Evolutionary conservation across 2,113 vertebrate species (phyloP), one percentile per base, ranked within the genome.

Genomic region (Ictalurus furcatus): DNA sequence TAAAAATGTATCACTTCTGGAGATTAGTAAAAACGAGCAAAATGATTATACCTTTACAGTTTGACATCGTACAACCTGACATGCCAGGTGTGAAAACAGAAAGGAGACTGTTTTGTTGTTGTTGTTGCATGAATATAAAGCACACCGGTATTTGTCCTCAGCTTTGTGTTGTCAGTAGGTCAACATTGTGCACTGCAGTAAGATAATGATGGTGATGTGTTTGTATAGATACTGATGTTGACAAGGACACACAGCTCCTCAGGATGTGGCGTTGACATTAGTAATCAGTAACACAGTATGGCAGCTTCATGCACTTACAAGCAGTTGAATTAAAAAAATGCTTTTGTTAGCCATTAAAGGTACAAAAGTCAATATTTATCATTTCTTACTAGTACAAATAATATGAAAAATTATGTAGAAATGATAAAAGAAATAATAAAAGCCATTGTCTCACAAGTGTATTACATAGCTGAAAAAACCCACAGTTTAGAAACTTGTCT

Each of bases 141-240:
- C 58, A n/a, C 30, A 58, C 52, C 13, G 4, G 21, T 30, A 21
- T 85, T 67, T 30, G 21, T 85, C 44, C 2, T 34, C 44, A n/a
- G 44, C 23, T 73, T 30, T 58, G 52, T 74, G 40, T 25, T 87
- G 23, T 40, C 34, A 71, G 63, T 23, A 13, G 14, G 40, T 67
- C 40, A 65, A 80, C n/a, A 30, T 28, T 34, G 78, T 30, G 44
- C 59, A 30, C 25, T 78, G 69, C 73, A 87, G 85, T 40, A 48
- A 65, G 61, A 54, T 81, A 79, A 48, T 63, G 56, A 74, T 52
- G 9, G 3, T 54, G 86, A 67, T 80, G 30, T 48, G 11, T 69
- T 82, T 82, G 78, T 37, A 82, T 14, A 82, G 87, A 48, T 71
- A 28, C 48, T 11, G 48, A 54, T 82, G 23, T 87, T 58, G 78